These are phyloP conservation scores for Parnassius smintheus DNA, from an alignment of 2,888 invertebrate species.

Conservation along the genomic window DNA sequence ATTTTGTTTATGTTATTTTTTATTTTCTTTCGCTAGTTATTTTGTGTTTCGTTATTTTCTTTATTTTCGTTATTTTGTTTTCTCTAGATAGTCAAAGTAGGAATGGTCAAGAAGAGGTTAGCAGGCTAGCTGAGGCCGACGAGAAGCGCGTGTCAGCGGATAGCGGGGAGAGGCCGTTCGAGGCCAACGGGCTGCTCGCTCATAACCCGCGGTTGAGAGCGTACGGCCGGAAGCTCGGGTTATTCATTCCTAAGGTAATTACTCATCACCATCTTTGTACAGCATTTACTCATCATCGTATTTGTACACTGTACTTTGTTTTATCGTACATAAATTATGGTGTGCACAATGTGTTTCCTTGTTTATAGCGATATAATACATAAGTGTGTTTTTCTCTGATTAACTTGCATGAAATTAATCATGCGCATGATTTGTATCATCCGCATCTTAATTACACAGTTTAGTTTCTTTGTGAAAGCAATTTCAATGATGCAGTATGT, in stretches of 20 bases:
- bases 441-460: too few relatives aligned
- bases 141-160: constrained; percentile 37
- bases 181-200: constrained; percentile 51
- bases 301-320: constrained; percentile 4
- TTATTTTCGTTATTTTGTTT: constrained; percentile 12
- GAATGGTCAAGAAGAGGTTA: constrained; percentile 44
- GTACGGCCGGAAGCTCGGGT: constrained; percentile 68
- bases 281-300: constrained; percentile 14
- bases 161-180: constrained; percentile 37
- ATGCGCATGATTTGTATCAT: too few relatives aligned
- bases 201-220: constrained; percentile 67
- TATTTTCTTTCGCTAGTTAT: constrained; percentile 4
- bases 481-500: too few relatives aligned
- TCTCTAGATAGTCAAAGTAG: constrained; percentile 52
- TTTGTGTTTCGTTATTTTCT: constrained; percentile 20
- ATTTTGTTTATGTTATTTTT: constrained; percentile 6
- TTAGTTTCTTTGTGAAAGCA: too few relatives aligned
- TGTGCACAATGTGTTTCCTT: not conserved
- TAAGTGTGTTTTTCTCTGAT: too few relatives aligned
- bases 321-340: not conserved
- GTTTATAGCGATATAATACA: too few relatives aligned
- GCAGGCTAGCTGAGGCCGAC: constrained; percentile 30
- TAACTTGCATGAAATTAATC: too few relatives aligned
- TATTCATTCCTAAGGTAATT: constrained; percentile 74
- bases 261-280: constrained; percentile 15